Base-by-base conservation (phyloP, 2,113 vertebrate species). In the Eurystomus gularis region DNA sequence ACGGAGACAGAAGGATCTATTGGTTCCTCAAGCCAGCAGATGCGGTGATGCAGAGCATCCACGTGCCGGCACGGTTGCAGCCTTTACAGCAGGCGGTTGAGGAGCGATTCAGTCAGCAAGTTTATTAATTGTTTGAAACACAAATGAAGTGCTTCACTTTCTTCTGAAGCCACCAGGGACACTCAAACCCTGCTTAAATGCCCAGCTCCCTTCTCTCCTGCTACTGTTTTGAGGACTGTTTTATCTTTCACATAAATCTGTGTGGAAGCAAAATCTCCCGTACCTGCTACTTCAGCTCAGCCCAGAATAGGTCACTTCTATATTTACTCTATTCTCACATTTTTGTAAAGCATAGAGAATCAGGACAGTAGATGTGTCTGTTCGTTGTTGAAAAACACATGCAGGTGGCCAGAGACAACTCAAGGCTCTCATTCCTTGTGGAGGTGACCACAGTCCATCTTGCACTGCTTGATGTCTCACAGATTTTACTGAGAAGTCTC, bases 61-160 rank as follows among this genome's bases (percentile, higher is more conserved):
- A 6, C 1, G 1, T 25, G 13, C 26, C 1, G 1, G 28, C 49
- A 58, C 1, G 7, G 46, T 8, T 55, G 11, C 54, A 82, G 44
- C 17, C 64, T 82, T 39, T 58, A 26, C 18, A 44, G 29, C 13
- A 13, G 76, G 48, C 8, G 23, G 23, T 4, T 33, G 11, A 51
- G 18, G 3, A 44, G 14, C 1, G 0, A 26, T 40, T 24, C 39
- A 23, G 16, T 35, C 6, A 2, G 33, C 19, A 70, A 23, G 6
- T 37, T 78, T 77, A 39, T 51, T 68, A 80, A 48, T 54, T 39
- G 52, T 48, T 61, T 66, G 58, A 82, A 77, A 61, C 46, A 35
- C 10, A 14, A 82, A 26, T 21, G 25, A 46, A 72, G 23, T 49
- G 29, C 42, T 93, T 89, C 25, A 26, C 18, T 86, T 78, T 64